phyloP scores from a whole-genome alignment of 2,113 vertebrate species.

The Epinephelus cyanopodus region DNA sequence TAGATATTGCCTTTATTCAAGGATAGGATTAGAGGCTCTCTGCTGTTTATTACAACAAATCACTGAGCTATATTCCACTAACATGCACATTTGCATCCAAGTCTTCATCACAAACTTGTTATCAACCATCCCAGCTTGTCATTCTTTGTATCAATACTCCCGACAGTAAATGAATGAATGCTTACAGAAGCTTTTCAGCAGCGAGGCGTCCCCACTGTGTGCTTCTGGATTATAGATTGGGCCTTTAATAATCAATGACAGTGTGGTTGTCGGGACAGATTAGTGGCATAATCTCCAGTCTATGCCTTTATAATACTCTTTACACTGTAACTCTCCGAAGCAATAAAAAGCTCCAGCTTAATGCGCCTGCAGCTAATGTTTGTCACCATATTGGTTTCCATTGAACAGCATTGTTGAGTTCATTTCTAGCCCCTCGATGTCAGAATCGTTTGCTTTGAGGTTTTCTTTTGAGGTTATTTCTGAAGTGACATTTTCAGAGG shows the following conservation, averaged over 20 bases:
- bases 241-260: slow-evolving; percentile 77
- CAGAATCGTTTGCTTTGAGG: background rate
- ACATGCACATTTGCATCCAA: background rate
- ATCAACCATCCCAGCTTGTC: slow-evolving; percentile 12
- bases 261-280: slow-evolving; percentile 71
- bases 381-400: slow-evolving; percentile 56
- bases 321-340: slow-evolving; percentile 61
- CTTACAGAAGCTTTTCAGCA: slow-evolving; percentile 3
- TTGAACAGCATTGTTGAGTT: slow-evolving; percentile 7
- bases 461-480: slow-evolving; percentile 40
- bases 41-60: background rate
- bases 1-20: background rate
- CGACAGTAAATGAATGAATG: background rate
- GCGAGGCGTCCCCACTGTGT: slow-evolving; percentile 7
- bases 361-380: slow-evolving; percentile 38
- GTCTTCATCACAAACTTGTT: background rate
- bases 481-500: slow-evolving; percentile 48
- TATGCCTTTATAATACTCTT: slow-evolving; percentile 61
- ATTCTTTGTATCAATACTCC: background rate
- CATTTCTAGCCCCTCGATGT: background rate
- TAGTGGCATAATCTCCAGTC: slow-evolving; percentile 71
- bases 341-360: slow-evolving; percentile 50
- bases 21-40: background rate
- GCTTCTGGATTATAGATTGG: slow-evolving; percentile 70
- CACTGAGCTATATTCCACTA: background rate